Evolutionary conservation across 2,888 invertebrate genomes (phyloP).

Genomic region (Trileptium ribeirensis): DNA sequence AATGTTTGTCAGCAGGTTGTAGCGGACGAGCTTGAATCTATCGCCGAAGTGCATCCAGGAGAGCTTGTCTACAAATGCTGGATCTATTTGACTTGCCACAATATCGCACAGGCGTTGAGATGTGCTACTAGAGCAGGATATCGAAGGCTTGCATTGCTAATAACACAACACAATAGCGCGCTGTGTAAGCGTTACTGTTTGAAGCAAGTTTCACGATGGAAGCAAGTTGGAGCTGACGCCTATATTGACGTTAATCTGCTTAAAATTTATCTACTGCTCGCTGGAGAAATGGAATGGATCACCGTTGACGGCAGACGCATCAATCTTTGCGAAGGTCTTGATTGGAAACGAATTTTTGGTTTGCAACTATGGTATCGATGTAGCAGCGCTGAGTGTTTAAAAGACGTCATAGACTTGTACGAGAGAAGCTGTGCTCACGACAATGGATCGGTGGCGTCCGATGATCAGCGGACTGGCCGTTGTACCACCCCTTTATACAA

Average conservation of each 20-base stretch:
- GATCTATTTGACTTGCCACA: background rate
- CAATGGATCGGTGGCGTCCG: background rate
- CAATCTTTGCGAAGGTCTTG: conserved; percentile 49
- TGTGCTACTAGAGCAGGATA: conserved; percentile 1
- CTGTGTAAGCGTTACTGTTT: background rate
- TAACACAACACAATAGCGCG: background rate
- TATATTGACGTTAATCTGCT: conserved; percentile 45
- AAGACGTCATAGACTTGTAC: background rate
- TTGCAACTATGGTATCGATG: conserved; percentile 48
- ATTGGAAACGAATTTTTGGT: conserved; percentile 53
- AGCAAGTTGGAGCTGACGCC: conserved; percentile 38
- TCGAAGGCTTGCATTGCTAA: background rate
- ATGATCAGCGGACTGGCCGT: too few species aligned
- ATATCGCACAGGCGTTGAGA: background rate
- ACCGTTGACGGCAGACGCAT: conserved; percentile 31
- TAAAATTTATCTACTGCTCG: conserved; percentile 44
- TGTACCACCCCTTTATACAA: background rate
- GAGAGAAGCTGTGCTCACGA: background rate
- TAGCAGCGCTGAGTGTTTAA: background rate
- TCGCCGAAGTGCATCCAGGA: too few species aligned
- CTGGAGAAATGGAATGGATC: conserved; percentile 13
- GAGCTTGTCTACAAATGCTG: background rate
- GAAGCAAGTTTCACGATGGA: conserved; percentile 5
- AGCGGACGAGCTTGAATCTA: too few species aligned
- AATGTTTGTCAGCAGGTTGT: too few species aligned